A percentile compares a stretch with the other conserved stretches of the same genome.
phyloP scores from a whole-genome alignment of 1,140 invertebrate species.

The Pseudomyrmex sp. region DNA sequence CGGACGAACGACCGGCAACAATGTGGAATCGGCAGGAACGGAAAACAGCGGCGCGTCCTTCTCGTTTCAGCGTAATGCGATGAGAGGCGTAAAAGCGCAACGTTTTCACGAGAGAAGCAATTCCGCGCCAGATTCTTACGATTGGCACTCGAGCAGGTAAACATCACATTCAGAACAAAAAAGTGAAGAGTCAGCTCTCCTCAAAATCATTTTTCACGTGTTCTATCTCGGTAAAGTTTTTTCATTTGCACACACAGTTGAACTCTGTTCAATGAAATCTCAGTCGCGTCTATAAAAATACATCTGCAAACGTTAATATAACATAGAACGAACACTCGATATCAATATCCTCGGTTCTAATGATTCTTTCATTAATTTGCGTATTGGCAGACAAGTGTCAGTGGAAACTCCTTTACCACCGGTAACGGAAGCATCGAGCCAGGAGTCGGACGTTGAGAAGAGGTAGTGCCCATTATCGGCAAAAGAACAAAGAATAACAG shows the following conservation, averaged over 20 bases:
- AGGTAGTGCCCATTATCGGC: constrained; percentile 69
- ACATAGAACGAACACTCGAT: background rate
- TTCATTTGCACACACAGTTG: background rate
- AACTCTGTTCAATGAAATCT: constrained; percentile 1
- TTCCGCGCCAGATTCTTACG: constrained; percentile 91
- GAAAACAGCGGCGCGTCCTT: constrained; percentile 64
- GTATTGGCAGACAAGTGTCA: constrained; percentile 76
- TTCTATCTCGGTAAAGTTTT: constrained; percentile 8
- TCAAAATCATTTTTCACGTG: background rate
- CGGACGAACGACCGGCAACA: constrained; percentile 63
- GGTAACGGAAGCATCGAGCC: constrained; percentile 76
- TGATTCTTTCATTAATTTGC: background rate
- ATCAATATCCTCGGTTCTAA: background rate
- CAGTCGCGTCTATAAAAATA: background rate
- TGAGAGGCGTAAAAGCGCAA: constrained; percentile 67
- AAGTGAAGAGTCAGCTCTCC: too few species aligned
- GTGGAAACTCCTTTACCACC: constrained; percentile 76
- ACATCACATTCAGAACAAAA: background rate
- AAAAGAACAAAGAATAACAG: constrained; percentile 16
- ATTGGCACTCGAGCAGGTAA: constrained; percentile 85
- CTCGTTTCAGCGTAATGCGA: constrained; percentile 60
- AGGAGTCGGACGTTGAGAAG: constrained; percentile 74
- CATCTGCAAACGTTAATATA: background rate
- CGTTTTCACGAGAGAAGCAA: constrained; percentile 88
- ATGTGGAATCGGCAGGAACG: constrained; percentile 62